Base-by-base conservation (phyloP, 2,113 vertebrate genomes). In the Phocoena phocoena region DNA sequence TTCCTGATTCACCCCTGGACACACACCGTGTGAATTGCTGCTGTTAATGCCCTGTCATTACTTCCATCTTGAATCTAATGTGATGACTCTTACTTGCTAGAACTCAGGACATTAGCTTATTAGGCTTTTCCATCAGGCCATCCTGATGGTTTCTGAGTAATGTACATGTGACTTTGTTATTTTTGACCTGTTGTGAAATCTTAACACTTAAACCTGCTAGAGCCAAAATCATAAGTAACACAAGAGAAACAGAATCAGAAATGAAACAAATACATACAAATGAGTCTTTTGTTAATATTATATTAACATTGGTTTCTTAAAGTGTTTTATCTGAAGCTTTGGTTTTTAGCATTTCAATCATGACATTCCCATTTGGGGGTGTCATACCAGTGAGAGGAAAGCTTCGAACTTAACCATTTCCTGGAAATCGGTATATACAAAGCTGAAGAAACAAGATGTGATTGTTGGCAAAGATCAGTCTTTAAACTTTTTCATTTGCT, bases 361-460 rank as follows among this genome's bases (percentile, higher is more conserved):
- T 89, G 23, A 4, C 33, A 17, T 65, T 21, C 31, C 31, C 47
- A 28, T 50, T 8, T 96, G 55, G 65, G 63, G 2, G n/a, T 77
- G 8, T 58, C 1, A 2, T 33, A 33, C 62, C 60, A 20, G 23
- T 33, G 47, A 81, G 41, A 89, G 38, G n/a, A 80, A 77, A 86
- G 50, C 55, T 96, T 94, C 77, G 41, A 85, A 80, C 9, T 50
- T 94, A 38, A 41, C 25, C 36, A 50, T 96, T 96, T 98, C 80
- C 73, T 90, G 71, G 88, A 98, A 98, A 98, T 50, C 36, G 0
- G 77, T 84, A 83, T 97, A 94, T 97, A 98, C 87, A 97, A 93
- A 97, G 68, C 82, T 68, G 77, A 81, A 18, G 95, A 96, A 77
- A 87, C 76, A 4, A 8, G 2, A 62, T 70, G n/a, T n/a, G 10